These are phyloP conservation scores for Neoitamus cyanurus DNA, from an alignment of 2,888 invertebrate genomes.

Conservation along the genomic window DNA sequence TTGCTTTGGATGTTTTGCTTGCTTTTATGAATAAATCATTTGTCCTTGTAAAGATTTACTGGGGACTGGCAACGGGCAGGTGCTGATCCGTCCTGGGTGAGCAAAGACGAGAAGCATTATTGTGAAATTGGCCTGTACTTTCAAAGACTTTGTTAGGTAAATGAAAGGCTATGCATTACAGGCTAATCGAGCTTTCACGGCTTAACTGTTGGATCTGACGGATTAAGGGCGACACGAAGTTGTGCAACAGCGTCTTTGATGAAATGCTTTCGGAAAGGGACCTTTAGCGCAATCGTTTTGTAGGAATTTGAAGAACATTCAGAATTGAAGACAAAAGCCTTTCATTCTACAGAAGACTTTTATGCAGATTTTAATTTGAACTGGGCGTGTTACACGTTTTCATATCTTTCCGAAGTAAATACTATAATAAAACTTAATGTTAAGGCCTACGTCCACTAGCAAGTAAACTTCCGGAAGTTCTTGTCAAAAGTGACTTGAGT, in stretches of 20 bases:
- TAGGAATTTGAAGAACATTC: background rate
- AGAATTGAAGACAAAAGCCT: background rate
- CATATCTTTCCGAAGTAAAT: too few species aligned
- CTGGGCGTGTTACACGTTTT: too few species aligned
- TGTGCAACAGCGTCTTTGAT: background rate
- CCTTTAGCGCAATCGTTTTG: too few species aligned
- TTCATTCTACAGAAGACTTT: background rate
- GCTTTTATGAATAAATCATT: conserved; percentile 5
- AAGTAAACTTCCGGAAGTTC: too few species aligned
- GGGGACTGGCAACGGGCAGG: background rate
- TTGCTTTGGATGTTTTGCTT: conserved; percentile 1
- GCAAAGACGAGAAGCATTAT: background rate
- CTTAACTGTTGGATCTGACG: background rate
- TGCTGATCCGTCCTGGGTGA: background rate
- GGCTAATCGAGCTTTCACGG: background rate
- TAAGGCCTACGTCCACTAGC: too few species aligned
- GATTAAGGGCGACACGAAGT: background rate
- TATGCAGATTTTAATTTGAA: background rate
- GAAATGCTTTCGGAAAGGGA: background rate
- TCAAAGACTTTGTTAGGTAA: background rate
- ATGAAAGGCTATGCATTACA: background rate
- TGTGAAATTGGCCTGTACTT: background rate
- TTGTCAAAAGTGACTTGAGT: too few species aligned
- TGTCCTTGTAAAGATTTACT: background rate
- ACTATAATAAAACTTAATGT: too few species aligned